phyloP scores from a whole-genome alignment of 2,888 invertebrate species.

The Spatulosminthurus flaviceps region DNA sequence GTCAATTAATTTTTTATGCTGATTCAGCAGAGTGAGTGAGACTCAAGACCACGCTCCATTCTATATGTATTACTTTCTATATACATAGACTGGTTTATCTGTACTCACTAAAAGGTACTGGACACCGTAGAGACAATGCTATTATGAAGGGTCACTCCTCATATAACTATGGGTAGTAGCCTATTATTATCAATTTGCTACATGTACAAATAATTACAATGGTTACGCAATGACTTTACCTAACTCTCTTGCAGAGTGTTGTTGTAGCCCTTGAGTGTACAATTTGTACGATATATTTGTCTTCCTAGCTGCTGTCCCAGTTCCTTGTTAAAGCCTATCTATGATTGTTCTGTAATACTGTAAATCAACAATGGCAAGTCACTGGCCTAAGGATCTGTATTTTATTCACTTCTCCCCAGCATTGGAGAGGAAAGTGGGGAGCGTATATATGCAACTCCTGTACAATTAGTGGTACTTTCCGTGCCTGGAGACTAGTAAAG shows the following conservation, averaged over 20 bases:
- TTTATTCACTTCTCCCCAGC: neutral
- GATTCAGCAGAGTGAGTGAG: neutral
- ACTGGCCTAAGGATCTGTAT: slow-evolving; percentile 18
- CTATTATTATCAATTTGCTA: slow-evolving; percentile 41
- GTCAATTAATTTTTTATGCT: slow-evolving; percentile 12
- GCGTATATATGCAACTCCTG: neutral
- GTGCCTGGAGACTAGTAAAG: no score
- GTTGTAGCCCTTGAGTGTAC: slow-evolving; percentile 12
- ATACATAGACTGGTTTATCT: neutral
- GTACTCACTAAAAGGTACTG: neutral
- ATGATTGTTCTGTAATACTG: neutral
- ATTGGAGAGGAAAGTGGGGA: neutral
- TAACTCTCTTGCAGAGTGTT: slow-evolving; percentile 7
- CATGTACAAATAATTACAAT: slow-evolving; percentile 41
- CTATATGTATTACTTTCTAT: no score
- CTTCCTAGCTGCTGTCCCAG: neutral
- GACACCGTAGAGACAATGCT: neutral
- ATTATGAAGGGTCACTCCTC: neutral
- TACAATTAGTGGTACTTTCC: no score
- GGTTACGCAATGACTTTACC: neutral
- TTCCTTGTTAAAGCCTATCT: neutral
- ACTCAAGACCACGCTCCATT: neutral
- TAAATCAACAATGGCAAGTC: slow-evolving; percentile 18
- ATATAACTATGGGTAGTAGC: slow-evolving; percentile 7
- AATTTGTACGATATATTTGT: neutral